phyloP scores from a whole-genome alignment of 2,888 invertebrate genomes.

The Agrotis exclamationis region DNA sequence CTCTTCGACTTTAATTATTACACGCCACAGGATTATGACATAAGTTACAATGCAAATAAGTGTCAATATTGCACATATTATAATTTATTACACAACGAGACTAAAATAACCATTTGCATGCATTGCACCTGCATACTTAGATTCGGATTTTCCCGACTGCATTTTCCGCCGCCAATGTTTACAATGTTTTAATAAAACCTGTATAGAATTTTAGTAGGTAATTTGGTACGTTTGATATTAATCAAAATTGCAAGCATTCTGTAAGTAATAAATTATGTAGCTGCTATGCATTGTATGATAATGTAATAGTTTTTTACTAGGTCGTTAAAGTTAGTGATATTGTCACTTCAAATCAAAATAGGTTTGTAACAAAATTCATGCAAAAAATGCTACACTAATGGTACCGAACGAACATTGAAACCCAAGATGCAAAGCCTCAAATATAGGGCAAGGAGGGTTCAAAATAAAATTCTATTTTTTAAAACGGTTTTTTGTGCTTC shows the following conservation, averaged over 20 bases:
- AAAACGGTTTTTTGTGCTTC: constrained; percentile 32
- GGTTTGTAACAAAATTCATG: no score
- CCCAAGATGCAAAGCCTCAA: not conserved
- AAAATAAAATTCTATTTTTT: constrained; percentile 36
- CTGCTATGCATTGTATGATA: constrained; percentile 16
- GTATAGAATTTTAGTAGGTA: constrained; percentile 8
- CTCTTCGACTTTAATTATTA: not conserved
- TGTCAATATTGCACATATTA: not conserved
- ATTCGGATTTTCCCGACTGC: constrained; percentile 10
- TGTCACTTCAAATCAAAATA: not conserved
- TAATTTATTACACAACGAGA: constrained; percentile 6
- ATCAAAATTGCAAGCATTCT: constrained; percentile 14
- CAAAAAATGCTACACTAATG: no score
- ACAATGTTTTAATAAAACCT: not conserved
- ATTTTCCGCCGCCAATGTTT: constrained; percentile 15
- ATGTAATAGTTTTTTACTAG: not conserved
- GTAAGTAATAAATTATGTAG: not conserved
- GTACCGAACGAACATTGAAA: not conserved
- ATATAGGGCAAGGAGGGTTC: constrained; percentile 3
- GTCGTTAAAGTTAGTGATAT: constrained; percentile 1
- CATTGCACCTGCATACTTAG: constrained; percentile 10
- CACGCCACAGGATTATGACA: not conserved
- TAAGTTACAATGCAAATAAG: not conserved
- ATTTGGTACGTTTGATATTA: not conserved
- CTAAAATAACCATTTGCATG: constrained; percentile 16